A percentile compares a stretch with the other conserved stretches of the same genome.
phyloP scores from a whole-genome alignment of 2,797 vertebrate species.

The Tangara arthus region DNA sequence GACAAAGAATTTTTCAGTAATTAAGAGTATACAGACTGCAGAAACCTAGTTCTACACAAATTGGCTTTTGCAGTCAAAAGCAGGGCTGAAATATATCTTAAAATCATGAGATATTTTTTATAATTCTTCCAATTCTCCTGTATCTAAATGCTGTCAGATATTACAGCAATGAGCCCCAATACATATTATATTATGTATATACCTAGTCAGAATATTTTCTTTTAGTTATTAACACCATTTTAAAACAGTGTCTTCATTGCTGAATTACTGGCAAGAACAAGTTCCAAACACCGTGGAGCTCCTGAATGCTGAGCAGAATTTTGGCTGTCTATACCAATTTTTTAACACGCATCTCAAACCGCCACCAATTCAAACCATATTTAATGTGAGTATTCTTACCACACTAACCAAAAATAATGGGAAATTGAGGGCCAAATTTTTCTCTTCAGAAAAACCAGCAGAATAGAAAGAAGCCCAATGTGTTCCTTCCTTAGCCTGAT shows the following conservation, averaged over 20 bases:
- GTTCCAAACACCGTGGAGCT: not conserved
- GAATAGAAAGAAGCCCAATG: not conserved
- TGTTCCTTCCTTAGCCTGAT: not conserved
- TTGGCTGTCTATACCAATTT: not conserved
- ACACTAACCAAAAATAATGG: not conserved
- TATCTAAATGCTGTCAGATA: not conserved
- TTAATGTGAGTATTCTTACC: not conserved
- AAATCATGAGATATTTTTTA: not conserved
- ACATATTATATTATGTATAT: not conserved
- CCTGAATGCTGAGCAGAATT: not conserved
- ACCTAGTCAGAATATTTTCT: not conserved
- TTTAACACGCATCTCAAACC: not conserved
- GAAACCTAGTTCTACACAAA: not conserved
- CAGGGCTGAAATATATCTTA: not conserved
- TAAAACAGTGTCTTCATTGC: not conserved
- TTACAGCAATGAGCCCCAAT: not conserved
- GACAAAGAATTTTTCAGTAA: not conserved
- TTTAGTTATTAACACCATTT: not conserved
- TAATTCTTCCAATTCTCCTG: not conserved
- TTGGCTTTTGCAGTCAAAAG: not conserved
- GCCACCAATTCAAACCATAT: not conserved
- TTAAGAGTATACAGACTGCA: not conserved
- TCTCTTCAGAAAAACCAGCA: not conserved
- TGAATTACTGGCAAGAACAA: not conserved
- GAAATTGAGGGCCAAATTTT: not conserved